Percentiles rank a stretch among this genome's conserved stretches.
These are phyloP conservation scores for Ceratina japonica DNA, from an alignment of 1,140 invertebrate species.

Conservation along the genomic window DNA sequence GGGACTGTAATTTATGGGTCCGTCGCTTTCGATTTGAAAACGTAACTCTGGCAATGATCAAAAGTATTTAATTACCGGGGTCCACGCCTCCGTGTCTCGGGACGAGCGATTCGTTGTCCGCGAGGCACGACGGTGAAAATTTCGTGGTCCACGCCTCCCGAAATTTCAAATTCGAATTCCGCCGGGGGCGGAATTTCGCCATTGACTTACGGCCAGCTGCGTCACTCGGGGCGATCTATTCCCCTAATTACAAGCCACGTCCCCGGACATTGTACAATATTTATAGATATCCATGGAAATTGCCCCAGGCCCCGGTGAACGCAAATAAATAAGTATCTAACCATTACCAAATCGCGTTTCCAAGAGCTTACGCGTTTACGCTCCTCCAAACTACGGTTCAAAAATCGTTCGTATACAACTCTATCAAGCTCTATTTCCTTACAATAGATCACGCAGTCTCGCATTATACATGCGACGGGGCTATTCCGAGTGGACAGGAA, in stretches of 20 bases:
- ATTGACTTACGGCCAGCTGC: conserved; percentile 45
- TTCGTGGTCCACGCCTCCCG: conserved; percentile 42
- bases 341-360: too few relatives aligned
- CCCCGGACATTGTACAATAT: conserved; percentile 15
- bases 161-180: conserved; percentile 49
- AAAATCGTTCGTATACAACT: too few relatives aligned
- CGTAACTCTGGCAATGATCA: not conserved
- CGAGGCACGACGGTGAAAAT: conserved; percentile 21
- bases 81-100: not conserved
- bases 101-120: conserved; percentile 5
- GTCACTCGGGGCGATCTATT: conserved; percentile 45
- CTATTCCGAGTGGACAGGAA: not conserved
- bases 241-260: conserved; percentile 47
- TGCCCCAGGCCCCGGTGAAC: not conserved
- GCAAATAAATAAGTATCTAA: conserved; percentile 20
- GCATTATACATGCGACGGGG: too few relatives aligned
- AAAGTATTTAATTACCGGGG: conserved; percentile 15
- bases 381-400: too few relatives aligned
- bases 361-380: too few relatives aligned
- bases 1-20: not conserved
- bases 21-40: not conserved
- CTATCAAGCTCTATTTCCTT: too few relatives aligned
- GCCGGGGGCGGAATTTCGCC: conserved; percentile 5
- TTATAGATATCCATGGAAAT: conserved; percentile 38
- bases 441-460: too few relatives aligned